Base-by-base conservation (phyloP, 2,113 vertebrate species). In the Struthio camelus region DNA sequence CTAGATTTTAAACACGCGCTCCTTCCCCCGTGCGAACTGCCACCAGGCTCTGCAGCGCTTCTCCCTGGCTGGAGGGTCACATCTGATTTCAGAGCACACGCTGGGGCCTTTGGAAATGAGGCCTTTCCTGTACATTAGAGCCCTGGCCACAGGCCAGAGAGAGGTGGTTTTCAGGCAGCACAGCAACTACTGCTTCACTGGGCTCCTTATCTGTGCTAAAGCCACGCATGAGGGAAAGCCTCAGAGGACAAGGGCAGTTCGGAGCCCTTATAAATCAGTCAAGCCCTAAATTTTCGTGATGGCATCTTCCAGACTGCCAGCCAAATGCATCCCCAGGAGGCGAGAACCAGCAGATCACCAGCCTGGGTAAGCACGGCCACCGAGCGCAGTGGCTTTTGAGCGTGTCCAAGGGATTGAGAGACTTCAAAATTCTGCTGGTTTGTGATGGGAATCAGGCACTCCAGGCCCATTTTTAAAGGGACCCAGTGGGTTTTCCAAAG, bases 151-250 rank as follows among this genome's bases (percentile, higher is more conserved):
- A 0, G 24, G 44, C 61, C 86, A 84, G 56, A 28, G 73, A 64
- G 50, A 23, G 8, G 2, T 76, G 53, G 11, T 32, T 28, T 30
- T 94, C 69, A 75, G 70, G 36, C 62, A 84, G 34, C 0, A 0
- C 6, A 0, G 51, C n/a, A 0, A 1, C 62, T 32, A 48, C 1
- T 1, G 36, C 40, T 84, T 56, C 48, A 30, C 3, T 0, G 0
- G 40, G 48, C 24, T 90, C 65, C 58, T 73, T 51, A 48, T 50
- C 75, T 54, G 46, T 85, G 38, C 48, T 48, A 62, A 62, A 59
- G 56, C 59, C 50, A 42, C 28, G 28, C 53, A 27, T 1, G 9
- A 44, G 36, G 64, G 53, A 93, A 85, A 80, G 19, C 42, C 61
- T 48, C 0, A 0, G 48, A 53, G 27, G 8, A 62, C 51, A 77